These are phyloP conservation scores for Cepaea nemoralis DNA, from an alignment of 1,140 invertebrate species.

Conservation along the genomic window DNA sequence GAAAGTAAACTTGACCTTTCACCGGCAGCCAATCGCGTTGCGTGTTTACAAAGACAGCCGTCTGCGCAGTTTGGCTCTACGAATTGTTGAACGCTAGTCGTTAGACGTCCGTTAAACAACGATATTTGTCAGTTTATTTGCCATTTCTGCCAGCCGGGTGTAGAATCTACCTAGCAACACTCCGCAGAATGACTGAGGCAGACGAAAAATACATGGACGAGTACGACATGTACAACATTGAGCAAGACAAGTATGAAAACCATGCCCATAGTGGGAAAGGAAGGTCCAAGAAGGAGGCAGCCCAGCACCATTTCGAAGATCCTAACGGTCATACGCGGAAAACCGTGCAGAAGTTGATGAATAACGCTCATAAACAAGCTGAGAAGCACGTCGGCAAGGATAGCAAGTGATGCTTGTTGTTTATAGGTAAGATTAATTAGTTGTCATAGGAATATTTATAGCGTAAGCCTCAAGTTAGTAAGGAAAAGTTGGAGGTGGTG, in stretches of 20 bases:
- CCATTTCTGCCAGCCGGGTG: no score
- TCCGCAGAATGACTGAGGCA: slow-evolving; percentile 29
- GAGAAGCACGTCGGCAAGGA: slow-evolving; percentile 13
- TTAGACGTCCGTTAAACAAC: no score
- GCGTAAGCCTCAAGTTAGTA: no score
- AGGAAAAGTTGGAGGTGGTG: no score
- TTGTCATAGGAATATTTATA: no score
- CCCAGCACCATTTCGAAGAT: slow-evolving; percentile 61
- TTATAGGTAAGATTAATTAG: not conserved
- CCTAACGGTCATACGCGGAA: slow-evolving; percentile 65
- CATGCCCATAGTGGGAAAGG: slow-evolving; percentile 67
- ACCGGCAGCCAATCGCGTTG: no score
- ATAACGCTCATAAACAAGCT: slow-evolving; percentile 57
- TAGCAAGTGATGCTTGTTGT: not conserved
- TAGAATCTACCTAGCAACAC: no score
- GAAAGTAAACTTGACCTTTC: no score
- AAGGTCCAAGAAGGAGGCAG: slow-evolving; percentile 62
- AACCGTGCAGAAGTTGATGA: slow-evolving; percentile 62
- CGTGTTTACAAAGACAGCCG: no score
- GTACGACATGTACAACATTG: slow-evolving; percentile 63
- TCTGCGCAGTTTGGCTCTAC: no score
- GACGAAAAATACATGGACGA: slow-evolving; percentile 60
- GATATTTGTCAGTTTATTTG: no score
- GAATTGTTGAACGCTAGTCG: no score
- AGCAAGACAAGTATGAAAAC: slow-evolving; percentile 65